Evolutionary conservation across 2,113 vertebrate genomes (phyloP), one percentile per base, ranked within the genome.

Genomic region (Prietella phreatophila): DNA sequence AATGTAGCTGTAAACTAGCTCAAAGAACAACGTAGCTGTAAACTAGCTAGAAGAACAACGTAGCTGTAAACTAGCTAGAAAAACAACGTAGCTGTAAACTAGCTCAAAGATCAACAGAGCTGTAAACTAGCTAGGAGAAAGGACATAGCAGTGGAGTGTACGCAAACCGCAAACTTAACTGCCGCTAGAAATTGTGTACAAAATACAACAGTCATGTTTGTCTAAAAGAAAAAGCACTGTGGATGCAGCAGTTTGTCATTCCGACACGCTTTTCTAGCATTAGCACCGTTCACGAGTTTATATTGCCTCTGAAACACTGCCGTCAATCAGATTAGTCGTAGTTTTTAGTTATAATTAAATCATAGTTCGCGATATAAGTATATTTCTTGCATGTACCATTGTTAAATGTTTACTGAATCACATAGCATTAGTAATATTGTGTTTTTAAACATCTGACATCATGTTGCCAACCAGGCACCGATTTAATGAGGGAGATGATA

Each of bases 401-500:
- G 22, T 76, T 27, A 47, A 47, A 13, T 47, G 39, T 50, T 50
- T 22, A 76, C 50, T 50, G 27, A 50, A 27, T 47, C 8, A 14
- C 1, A 0, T 76, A 27, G 13, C 39, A 1, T 76, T 22, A 22
- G 36, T 73, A 20, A 75, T 42, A 42, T 22, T 14, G 1, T 27
- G 1, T 50, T 78, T 50, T 5, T 27, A 53, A 53, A 53, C 10
- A 47, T 47, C 22, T 33, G 14, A 33, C 33, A 69, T 33, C 4
- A 15, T 63, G 9, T 71, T 47, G 0, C 8, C 20, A 13, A 10
- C 3, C 33, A 73, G 39, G 39, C n/a, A 3, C 50, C 1, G 50
- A 15, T 90, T 89, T 93, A 88, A 88, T 91, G 91, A 81, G 85
- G 67, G 87, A 88, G 88, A 58, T 88, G 90, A 93, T 93, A 89